phyloP scores from a whole-genome alignment of 2,797 vertebrate genomes.

The Xenops minutus region DNA sequence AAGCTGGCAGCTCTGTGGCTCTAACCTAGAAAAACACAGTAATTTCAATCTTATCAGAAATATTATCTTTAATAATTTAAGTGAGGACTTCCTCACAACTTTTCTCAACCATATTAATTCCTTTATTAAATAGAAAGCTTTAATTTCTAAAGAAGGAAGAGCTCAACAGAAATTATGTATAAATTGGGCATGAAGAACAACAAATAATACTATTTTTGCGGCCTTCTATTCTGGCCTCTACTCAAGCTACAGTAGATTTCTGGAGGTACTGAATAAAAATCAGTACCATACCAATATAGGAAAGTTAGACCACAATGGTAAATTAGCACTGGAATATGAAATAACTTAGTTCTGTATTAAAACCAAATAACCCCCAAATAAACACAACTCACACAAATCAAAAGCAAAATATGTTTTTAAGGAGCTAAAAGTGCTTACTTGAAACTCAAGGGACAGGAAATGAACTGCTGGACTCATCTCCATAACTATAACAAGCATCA shows the following conservation, averaged over 20 bases:
- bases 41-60: not conserved
- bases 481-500: not conserved
- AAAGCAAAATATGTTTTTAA: not conserved
- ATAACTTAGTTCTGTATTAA: not conserved
- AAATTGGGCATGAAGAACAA: not conserved
- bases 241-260: not conserved
- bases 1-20: slow-evolving; percentile 63
- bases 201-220: not conserved
- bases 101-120: not conserved
- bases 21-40: slow-evolving; percentile 68
- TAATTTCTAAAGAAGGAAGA: not conserved
- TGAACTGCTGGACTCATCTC: not conserved
- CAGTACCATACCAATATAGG: not conserved
- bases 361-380: not conserved
- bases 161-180: not conserved
- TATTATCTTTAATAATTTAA: not conserved
- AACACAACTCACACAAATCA: not conserved
- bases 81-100: not conserved
- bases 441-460: not conserved
- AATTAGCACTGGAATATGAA: not conserved
- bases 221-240: not conserved
- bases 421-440: not conserved
- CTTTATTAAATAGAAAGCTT: not conserved
- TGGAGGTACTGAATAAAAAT: not conserved
- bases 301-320: not conserved